Percentiles rank a stretch among this genome's conserved stretches.
Conservation (phyloP, 2,113 vertebrate genomes). For the Melanerpes formicivorus region DNA sequence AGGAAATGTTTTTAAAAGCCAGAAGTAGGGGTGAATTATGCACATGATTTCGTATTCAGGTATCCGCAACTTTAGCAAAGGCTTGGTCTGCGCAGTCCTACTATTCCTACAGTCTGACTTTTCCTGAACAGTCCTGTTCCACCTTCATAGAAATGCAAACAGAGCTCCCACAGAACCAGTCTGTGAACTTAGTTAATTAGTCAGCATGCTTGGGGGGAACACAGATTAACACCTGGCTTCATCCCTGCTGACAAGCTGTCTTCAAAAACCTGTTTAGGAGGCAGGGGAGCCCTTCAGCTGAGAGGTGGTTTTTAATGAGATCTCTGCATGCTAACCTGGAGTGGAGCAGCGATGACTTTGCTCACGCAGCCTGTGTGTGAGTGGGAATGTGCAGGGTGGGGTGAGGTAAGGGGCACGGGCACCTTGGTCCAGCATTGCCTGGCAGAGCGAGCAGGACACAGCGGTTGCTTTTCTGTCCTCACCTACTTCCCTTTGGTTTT, state of each 20-base stretch:
- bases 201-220: background rate
- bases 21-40: background rate
- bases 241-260: background rate
- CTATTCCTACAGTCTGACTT: background rate
- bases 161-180: background rate
- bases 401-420: background rate
- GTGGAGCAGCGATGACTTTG: background rate
- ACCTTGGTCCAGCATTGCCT: no score
- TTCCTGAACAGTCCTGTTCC: background rate
- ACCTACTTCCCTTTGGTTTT: slow-evolving; percentile 20
- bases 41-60: background rate
- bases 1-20: background rate
- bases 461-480: background rate
- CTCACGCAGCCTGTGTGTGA: fast-evolving
- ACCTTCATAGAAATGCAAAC: background rate
- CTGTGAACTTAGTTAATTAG: slow-evolving; percentile 12
- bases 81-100: background rate
- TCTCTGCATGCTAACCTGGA: fast-evolving
- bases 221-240: slow-evolving; percentile 24
- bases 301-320: background rate
- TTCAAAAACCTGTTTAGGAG: slow-evolving; percentile 22
- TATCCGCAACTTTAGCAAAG: background rate
- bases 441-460: background rate
- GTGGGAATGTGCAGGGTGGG: fast-evolving
- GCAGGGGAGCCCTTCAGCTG: background rate